Evolutionary conservation across 1,140 invertebrate genomes (phyloP), one percentile per base, ranked within the genome.

Genomic region (Dendrolimus kikuchii): DNA sequence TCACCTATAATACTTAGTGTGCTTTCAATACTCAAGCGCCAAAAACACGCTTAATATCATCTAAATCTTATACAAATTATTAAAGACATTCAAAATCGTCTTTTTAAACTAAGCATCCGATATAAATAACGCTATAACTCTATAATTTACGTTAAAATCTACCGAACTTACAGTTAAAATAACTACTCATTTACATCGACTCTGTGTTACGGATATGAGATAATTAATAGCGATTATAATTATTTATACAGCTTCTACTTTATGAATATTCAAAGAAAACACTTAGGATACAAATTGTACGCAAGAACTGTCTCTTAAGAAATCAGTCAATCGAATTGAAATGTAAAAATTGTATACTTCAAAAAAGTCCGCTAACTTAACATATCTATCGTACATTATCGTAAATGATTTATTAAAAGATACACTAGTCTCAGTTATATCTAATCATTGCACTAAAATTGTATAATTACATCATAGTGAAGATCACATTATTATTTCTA

Each of bases 391-490:
- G 62, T 82, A 80, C 69, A 78, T 59, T 71, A 74, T 78, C 23
- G 23, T 23, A 23, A 23, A 23, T 2, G 23, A 79, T 74, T 59
- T 51, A 71, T 76, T 76, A 71, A 68, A 64, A 63, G 68, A 70
- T 71, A 75, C 56, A 64, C 69, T 77, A 78, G 64, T 64, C 64
- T 68, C 66, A 77, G 74, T 86, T 84, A 86, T 55, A 77, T 72
- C 83, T 86, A 86, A 77, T 81, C 79, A 86, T 86, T 86, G 83
- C 83, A 86, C 83, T 84, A 86, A 82, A 80, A 72, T 81, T 81
- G 72, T 83, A 83, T 81, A 78, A 78, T 81, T 81, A 84, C 70
- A 77, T 60, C 60, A 75, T 68, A 71, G 72, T 74, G 68, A 77
- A 77, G 71, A 77, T 80, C 77, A 77, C 75, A 74, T 69, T 56